Conservation (phyloP, 2,797 vertebrate genomes). For the Ctenopoma kingsleyae region DNA sequence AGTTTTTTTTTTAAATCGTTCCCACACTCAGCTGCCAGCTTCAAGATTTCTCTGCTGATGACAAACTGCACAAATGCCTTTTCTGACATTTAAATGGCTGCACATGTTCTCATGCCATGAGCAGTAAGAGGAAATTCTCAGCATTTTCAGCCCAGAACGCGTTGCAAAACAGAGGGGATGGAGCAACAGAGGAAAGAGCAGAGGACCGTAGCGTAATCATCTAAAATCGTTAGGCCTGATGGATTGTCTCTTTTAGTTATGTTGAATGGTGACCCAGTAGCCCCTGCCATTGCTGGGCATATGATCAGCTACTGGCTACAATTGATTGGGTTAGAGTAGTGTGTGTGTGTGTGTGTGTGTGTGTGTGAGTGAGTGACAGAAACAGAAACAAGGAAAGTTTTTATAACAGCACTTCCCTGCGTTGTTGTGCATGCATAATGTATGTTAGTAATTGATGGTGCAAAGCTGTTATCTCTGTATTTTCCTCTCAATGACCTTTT, state of each 20-base stretch:
- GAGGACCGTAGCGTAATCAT: slow-evolving; percentile 62
- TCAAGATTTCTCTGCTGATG: slow-evolving; percentile 30
- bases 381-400: slow-evolving; percentile 1
- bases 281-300: slow-evolving; percentile 26
- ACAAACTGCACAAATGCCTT: slow-evolving; percentile 48
- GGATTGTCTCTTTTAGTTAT: slow-evolving; percentile 58
- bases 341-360: slow-evolving; percentile 6
- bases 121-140: slow-evolving; percentile 40
- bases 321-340: slow-evolving; percentile 56
- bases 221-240: slow-evolving; percentile 82
- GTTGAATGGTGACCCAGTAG: slow-evolving; percentile 62
- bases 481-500: slow-evolving; percentile 21
- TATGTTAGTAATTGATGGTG: not conserved
- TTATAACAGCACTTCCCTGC: not conserved
- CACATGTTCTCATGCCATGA: slow-evolving; percentile 43
- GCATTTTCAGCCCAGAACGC: slow-evolving; percentile 56
- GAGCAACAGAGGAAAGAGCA: slow-evolving; percentile 31
- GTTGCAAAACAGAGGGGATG: slow-evolving; percentile 39
- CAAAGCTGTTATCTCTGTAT: slow-evolving; percentile 1
- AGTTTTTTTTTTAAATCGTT: slow-evolving; percentile 12
- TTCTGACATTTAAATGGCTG: slow-evolving; percentile 58
- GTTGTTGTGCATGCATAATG: not conserved
- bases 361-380: slow-evolving; percentile 13
- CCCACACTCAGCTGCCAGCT: slow-evolving; percentile 47
- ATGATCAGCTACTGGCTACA: slow-evolving; percentile 36